Percentiles rank a stretch among this genome's conserved stretches.
These are phyloP conservation scores for Drosophila meridiana DNA, from an alignment of 2,888 invertebrate genomes.

Conservation along the genomic window DNA sequence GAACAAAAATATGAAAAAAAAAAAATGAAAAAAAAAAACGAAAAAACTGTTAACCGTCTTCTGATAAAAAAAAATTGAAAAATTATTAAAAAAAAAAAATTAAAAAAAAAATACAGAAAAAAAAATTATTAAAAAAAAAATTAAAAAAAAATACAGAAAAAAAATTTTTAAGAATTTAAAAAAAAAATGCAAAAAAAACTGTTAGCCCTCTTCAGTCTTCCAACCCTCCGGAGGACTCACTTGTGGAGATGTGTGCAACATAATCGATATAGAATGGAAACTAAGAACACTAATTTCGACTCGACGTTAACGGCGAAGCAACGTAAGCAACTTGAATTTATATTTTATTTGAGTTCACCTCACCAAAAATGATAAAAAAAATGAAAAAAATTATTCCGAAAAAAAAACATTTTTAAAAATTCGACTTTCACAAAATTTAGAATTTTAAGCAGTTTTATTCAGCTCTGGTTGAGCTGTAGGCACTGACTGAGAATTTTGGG, in stretches of 20 bases:
- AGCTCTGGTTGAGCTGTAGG: conserved; percentile 11
- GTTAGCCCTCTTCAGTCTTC: neutral
- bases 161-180: too few relatives aligned
- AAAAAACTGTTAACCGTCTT: too few relatives aligned
- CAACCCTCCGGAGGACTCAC: neutral
- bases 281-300: neutral
- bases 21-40: too few relatives aligned
- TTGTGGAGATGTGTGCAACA: neutral
- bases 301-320: neutral
- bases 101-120: too few relatives aligned
- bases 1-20: neutral
- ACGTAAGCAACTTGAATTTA: neutral
- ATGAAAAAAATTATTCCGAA: neutral
- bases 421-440: neutral
- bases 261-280: neutral
- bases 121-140: too few relatives aligned
- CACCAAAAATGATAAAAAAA: neutral
- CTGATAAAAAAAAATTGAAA: too few relatives aligned
- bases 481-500: conserved; percentile 6
- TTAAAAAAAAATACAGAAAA: too few relatives aligned
- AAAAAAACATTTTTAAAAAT: neutral
- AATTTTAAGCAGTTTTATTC: conserved; percentile 19
- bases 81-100: too few relatives aligned
- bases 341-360: neutral
- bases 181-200: too few relatives aligned